phyloP scores from a whole-genome alignment of 2,113 vertebrate genomes.

The Macaca nemestrina region DNA sequence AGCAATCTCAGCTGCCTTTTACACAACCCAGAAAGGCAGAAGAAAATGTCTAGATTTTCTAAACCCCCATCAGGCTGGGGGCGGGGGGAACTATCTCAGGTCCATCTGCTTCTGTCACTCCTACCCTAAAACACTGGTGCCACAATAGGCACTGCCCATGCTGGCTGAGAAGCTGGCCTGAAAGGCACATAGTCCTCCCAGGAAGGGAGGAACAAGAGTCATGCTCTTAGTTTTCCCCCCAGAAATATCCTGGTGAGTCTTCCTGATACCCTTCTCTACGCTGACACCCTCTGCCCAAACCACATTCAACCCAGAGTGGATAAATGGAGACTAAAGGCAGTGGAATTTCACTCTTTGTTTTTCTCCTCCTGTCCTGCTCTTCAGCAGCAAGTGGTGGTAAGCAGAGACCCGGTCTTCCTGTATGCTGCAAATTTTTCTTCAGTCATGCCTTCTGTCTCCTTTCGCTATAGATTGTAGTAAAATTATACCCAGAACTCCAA shows the following conservation, averaged over 20 bases:
- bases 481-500: not conserved
- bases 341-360: not conserved
- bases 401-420: not conserved
- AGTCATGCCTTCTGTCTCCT: not conserved
- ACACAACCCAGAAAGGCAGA: not conserved
- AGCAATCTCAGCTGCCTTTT: not conserved
- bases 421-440: too few species aligned
- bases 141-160: too few species aligned
- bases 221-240: not conserved
- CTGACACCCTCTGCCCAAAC: not conserved
- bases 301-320: not conserved
- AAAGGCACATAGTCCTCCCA: not conserved
- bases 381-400: not conserved
- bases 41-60: not conserved
- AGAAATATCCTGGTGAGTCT: too few species aligned
- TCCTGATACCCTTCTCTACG: too few species aligned
- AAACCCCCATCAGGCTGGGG: too few species aligned
- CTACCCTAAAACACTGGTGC: accelerated
- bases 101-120: not conserved
- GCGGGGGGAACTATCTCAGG: not conserved
- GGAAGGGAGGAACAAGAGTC: not conserved
- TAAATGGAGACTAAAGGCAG: not conserved
- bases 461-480: not conserved
- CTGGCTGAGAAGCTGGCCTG: not conserved
- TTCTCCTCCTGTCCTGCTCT: not conserved